Percentiles rank a stretch among this genome's conserved stretches.
Evolutionary conservation across 2,797 vertebrate species (phyloP).

Genomic region (Scolopax bukidnonensis): DNA sequence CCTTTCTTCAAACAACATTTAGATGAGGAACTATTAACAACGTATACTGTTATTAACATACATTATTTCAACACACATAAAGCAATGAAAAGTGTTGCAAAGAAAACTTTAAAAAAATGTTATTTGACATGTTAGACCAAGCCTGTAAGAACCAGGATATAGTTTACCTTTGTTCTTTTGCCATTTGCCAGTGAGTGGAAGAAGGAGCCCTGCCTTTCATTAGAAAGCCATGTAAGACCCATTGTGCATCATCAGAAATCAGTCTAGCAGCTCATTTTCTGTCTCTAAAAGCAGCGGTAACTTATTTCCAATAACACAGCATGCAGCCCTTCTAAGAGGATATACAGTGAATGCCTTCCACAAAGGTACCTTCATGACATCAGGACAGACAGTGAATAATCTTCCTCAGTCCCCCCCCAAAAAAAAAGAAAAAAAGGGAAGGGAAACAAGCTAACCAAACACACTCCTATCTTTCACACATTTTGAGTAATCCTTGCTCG

Average conservation of each 20-base stretch:
- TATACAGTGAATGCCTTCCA: background rate
- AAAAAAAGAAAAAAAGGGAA: background rate
- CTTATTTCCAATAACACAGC: background rate
- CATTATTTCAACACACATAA: background rate
- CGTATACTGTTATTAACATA: background rate
- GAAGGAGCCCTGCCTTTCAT: background rate
- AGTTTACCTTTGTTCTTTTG: background rate
- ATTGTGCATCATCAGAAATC: background rate
- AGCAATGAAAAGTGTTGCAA: background rate
- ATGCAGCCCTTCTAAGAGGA: background rate
- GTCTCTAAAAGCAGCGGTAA: background rate
- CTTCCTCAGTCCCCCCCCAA: background rate
- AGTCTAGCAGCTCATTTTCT: background rate
- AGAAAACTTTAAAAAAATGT: background rate
- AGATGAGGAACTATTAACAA: background rate
- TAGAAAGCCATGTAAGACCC: background rate
- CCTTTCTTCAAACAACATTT: conserved; percentile 19
- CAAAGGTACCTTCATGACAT: background rate
- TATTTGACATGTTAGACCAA: background rate
- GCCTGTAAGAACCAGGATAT: background rate
- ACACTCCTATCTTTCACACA: background rate
- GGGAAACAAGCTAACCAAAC: background rate
- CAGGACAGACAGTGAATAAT: background rate
- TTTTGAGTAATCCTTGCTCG: background rate
- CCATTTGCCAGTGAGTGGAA: background rate